A percentile compares a stretch with the other conserved stretches of the same genome.
Conservation (phyloP, 92 coral and sea anemone genomes). For the Bergia puertoricense region DNA sequence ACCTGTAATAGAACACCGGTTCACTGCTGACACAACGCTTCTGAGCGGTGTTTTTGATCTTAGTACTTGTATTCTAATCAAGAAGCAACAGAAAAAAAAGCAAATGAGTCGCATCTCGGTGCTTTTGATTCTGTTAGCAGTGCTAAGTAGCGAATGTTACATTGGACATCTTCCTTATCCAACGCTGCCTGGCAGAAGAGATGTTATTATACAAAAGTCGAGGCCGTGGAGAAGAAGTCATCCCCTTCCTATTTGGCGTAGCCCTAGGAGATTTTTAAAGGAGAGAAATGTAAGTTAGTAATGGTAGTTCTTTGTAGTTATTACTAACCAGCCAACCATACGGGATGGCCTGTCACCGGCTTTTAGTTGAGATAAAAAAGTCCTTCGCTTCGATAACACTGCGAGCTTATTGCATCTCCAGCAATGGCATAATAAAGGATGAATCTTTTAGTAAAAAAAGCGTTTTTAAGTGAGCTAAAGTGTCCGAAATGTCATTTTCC, state of each 20-base stretch:
- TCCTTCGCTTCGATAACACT: no score
- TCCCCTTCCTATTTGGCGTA: not conserved
- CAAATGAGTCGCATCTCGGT: not conserved
- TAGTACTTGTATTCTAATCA: no score
- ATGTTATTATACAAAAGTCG: not conserved
- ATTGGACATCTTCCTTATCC: not conserved
- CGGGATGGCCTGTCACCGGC: no score
- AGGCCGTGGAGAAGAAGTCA: not conserved
- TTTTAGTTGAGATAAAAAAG: no score
- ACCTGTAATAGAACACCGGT: not conserved
- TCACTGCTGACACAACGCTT: not conserved
- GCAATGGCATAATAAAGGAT: no score
- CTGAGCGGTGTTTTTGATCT: not conserved
- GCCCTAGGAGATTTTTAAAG: no score
- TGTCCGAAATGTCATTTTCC: no score
- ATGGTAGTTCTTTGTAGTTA: no score
- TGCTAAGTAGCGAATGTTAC: not conserved
- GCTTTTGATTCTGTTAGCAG: not conserved
- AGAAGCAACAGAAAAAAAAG: not conserved
- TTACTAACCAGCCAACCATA: no score
- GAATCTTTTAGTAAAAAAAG: no score
- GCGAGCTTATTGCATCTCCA: no score
- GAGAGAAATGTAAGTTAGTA: not conserved
- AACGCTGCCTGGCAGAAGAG: not conserved
- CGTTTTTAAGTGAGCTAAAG: no score